Evolutionary conservation across 2,888 invertebrate genomes (phyloP).

Genomic region (Cinara cedri): DNA sequence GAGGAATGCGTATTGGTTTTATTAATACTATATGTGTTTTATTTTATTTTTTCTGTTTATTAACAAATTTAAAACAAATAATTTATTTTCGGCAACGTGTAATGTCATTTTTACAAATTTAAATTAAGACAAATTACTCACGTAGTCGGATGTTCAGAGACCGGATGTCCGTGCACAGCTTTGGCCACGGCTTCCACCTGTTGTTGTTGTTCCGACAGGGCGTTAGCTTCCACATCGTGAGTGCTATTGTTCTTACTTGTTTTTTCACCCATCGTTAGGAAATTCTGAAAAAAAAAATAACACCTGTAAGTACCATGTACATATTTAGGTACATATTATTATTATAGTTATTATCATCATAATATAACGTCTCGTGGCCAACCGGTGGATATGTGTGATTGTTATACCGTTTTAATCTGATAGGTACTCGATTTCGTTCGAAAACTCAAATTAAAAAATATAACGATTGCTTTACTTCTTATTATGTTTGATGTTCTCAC

Average conservation of each 20-base stretch:
- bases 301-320: too few species aligned
- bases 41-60: background rate
- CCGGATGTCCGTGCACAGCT: slow-evolving; percentile 51
- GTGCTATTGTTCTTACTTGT: slow-evolving; percentile 31
- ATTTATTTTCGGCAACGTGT: background rate
- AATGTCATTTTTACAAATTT: background rate
- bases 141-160: slow-evolving; percentile 54
- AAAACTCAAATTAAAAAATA: too few species aligned
- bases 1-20: too few species aligned
- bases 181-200: slow-evolving; percentile 40
- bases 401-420: too few species aligned
- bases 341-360: background rate
- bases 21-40: background rate
- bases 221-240: slow-evolving; percentile 44
- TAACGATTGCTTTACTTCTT: too few species aligned
- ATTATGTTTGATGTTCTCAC: too few species aligned
- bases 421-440: too few species aligned
- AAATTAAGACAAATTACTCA: slow-evolving; percentile 31
- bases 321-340: background rate
- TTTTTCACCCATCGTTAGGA: slow-evolving; percentile 53
- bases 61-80: too few species aligned
- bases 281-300: slow-evolving; percentile 6
- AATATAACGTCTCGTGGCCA: background rate
- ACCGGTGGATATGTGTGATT: too few species aligned
- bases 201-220: slow-evolving; percentile 15